Evolutionary conservation across 2,888 invertebrate genomes (phyloP), one percentile per base, ranked within the genome.

Genomic region (Tipula confusa): DNA sequence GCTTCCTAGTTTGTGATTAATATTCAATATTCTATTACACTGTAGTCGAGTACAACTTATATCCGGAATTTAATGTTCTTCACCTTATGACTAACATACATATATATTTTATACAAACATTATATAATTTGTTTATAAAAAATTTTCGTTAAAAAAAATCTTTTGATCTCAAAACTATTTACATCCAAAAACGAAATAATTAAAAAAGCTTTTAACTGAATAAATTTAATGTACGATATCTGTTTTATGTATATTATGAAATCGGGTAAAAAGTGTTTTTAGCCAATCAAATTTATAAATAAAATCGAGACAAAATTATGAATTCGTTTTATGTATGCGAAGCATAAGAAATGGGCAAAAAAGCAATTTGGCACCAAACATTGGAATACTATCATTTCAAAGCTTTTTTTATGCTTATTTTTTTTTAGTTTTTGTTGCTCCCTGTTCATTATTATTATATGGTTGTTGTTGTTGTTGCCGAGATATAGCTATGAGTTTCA

Each of bases 381-480:
- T 64, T 24, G 64, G 64, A 64, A 64, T 64, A 24, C 64, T 64
- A 64, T 64, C 64, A 64, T 64, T 64, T 64, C 64, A 64, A 64
- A 64, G 24, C 64, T 64, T 64, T 64, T 64, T 64, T 48, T 48
- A 18, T 48, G 48, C 48, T 48, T 48, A 64, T 24, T 64, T 24
- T 43, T 64, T 64, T 64, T 24, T n/a, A n/a, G n/a, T n/a, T n/a
- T n/a, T n/a, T n/a, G n/a, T n/a, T n/a, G n/a, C 24, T 43, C 43
- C 43, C 15, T n/a, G 33, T 33, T 33, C 11, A 33, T 33, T 33
- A n/a, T n/a, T n/a, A n/a, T n/a, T n/a, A n/a, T n/a, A n/a, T n/a
- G n/a, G n/a, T n/a, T n/a, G n/a, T n/a, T n/a, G 11, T 33, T 33
- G 33, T 33, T 33, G 33, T 33, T 9, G 6, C 4, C 36, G 36